Base-by-base conservation (phyloP, 92 coral and sea anemone genomes). In the Palythoa grandis region DNA sequence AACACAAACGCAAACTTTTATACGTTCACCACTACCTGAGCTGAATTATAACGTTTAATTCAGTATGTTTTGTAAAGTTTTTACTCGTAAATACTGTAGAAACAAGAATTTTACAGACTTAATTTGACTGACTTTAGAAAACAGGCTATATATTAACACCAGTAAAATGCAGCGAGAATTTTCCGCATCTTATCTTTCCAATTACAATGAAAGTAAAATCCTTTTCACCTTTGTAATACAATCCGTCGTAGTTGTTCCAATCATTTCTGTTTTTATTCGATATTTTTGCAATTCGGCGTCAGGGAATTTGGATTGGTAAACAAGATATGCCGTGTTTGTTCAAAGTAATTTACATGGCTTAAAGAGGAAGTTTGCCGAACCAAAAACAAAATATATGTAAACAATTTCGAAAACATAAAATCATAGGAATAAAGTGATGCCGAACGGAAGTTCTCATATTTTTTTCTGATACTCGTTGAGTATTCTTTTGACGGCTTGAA, bases 371-470 rank as follows among this genome's bases (percentile, higher is more conserved):
- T 25, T 63, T 80, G 60, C 12, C 40, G 24, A 40, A 40, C 8
- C 6, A 43, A 25, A n/a, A 80, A 43, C 40, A 24, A 80, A 73
- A 11, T 19, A 63, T 60, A 66, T 65, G 74, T 80, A 80, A 80
- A 80, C 72, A 80, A 60, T 63, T 74, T 66, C 24, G 63, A 63
- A 80, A 80, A 23, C 25, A 10, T 66, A 80, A 73, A 80, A 80
- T 52, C 23, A 20, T 76, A 54, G 14, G 12, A 48, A 40, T 53
- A 76, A 16, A 22, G 11, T 24, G 74, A 66, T 73, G 14, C 57
- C 74, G 53, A 80, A 80, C 85, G 85, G 85, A 80, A 80, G 74
- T 48, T 66, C 85, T 80, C 57, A 23, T 15, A n/a, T 80, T 23
- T 60, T 79, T 68, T 52, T 24, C 20, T 12, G 56, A 80, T 80